These are phyloP conservation scores for Drosophila sechellia DNA, from an alignment of 1,140 invertebrate genomes.

Conservation along the genomic window DNA sequence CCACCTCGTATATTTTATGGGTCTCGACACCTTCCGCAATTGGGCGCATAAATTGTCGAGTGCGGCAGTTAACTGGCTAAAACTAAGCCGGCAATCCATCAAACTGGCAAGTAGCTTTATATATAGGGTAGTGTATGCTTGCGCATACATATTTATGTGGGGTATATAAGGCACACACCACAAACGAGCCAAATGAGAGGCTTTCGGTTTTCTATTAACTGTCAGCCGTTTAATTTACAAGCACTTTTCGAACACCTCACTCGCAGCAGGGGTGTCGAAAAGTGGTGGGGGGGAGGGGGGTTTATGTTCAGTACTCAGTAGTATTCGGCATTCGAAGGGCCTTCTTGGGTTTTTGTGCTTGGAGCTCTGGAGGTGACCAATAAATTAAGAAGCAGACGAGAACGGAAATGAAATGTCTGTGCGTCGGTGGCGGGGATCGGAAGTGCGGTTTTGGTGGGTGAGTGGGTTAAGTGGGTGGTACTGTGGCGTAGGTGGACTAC, in stretches of 20 bases:
- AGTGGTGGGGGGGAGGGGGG: neutral
- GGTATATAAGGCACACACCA: conserved; percentile 58
- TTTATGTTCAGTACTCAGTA: neutral
- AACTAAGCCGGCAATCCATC: conserved; percentile 79
- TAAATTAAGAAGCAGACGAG: conserved; percentile 66
- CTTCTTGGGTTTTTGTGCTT: neutral
- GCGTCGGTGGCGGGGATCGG: conserved; percentile 22
- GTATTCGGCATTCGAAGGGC: neutral
- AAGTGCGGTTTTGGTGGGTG: conserved; percentile 19
- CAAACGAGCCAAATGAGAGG: conserved; percentile 72
- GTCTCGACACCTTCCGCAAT: conserved; percentile 40
- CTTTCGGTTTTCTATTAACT: conserved; percentile 80
- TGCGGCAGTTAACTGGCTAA: conserved; percentile 77
- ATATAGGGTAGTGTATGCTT: neutral
- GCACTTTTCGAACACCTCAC: conserved; percentile 30
- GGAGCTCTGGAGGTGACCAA: conserved; percentile 31
- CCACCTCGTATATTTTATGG: conserved; percentile 25
- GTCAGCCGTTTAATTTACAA: conserved; percentile 73
- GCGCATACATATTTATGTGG: neutral
- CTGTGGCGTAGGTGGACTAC: neutral
- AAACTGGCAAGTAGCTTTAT: conserved; percentile 31
- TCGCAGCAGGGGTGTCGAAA: neutral
- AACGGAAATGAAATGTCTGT: conserved; percentile 69
- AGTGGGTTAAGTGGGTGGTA: conserved; percentile 4
- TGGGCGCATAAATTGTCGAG: conserved; percentile 53